Evolutionary conservation across 2,797 vertebrate species (phyloP).

Genomic region (Poecilia picta): DNA sequence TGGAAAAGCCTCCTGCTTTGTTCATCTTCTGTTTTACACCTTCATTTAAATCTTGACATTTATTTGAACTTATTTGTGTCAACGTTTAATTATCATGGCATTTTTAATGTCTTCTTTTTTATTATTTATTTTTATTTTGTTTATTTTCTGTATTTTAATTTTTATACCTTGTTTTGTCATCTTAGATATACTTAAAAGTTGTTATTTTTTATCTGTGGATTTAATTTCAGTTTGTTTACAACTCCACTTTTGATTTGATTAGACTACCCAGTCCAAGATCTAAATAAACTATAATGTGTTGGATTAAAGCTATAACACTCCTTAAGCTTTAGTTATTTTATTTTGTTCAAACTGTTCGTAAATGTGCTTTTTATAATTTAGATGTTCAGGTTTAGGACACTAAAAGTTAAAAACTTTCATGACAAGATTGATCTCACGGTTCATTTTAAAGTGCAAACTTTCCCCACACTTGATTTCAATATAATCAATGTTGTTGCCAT

Average conservation of each 20-base stretch:
- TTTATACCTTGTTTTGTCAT: too few species aligned
- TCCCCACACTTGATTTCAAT: background rate
- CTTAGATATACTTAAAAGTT: too few species aligned
- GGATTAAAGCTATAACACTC: background rate
- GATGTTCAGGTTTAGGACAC: background rate
- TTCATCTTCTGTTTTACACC: too few species aligned
- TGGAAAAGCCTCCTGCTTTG: too few species aligned
- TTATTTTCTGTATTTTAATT: background rate
- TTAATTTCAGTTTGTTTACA: background rate
- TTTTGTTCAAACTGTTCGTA: background rate
- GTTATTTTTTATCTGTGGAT: too few species aligned
- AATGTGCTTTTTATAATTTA: background rate
- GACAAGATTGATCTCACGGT: background rate
- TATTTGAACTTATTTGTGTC: background rate
- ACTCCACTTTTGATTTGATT: background rate
- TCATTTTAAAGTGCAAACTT: background rate
- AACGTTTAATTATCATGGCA: background rate
- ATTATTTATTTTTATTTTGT: too few species aligned
- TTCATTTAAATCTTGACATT: background rate
- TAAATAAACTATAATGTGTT: background rate
- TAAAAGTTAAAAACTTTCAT: background rate
- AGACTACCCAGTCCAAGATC: background rate
- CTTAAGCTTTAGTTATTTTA: background rate
- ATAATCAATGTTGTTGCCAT: background rate
- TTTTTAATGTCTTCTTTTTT: background rate